phyloP scores from a whole-genome alignment of 1,140 invertebrate species.

The Aphelenchoides fujianensis region DNA sequence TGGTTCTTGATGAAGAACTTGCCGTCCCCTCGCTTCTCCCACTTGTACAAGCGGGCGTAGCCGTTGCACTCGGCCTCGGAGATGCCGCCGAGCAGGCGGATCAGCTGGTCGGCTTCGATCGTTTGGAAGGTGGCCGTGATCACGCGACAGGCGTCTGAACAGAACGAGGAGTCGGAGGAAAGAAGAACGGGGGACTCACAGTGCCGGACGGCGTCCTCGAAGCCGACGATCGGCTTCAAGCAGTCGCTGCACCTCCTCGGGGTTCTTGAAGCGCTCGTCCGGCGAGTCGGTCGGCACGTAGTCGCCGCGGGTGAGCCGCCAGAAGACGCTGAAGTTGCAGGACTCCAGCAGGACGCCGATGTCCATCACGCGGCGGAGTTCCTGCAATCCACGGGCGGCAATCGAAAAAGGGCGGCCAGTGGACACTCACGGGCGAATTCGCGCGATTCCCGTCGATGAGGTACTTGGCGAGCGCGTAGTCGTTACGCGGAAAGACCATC shows the following conservation, averaged over 20 bases:
- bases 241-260: constrained; percentile 55
- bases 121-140: constrained; percentile 93
- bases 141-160: constrained; percentile 84
- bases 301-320: constrained; percentile 73
- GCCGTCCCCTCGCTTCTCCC: constrained; percentile 36
- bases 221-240: constrained; percentile 72
- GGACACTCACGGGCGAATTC: constrained; percentile 38
- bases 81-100: constrained; percentile 79
- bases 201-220: constrained; percentile 91
- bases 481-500: constrained; percentile 59
- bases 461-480: constrained; percentile 59
- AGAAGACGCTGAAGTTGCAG: constrained; percentile 58
- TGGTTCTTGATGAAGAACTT: constrained; percentile 51
- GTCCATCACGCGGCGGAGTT: constrained; percentile 52
- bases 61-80: constrained; percentile 42
- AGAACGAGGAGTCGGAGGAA: constrained; percentile 3
- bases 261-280: constrained; percentile 60
- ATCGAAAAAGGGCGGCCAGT: not conserved
- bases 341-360: constrained; percentile 55
- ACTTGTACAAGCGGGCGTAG: constrained; percentile 42
- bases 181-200: constrained; percentile 67
- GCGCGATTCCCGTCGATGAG: constrained; percentile 53
- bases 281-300: constrained; percentile 46
- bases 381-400: constrained; percentile 41
- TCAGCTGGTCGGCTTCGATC: constrained; percentile 77